A percentile compares a stretch with the other conserved stretches of the same genome.
Conservation (phyloP, 2,888 invertebrate species). For the Euphydryas editha region DNA sequence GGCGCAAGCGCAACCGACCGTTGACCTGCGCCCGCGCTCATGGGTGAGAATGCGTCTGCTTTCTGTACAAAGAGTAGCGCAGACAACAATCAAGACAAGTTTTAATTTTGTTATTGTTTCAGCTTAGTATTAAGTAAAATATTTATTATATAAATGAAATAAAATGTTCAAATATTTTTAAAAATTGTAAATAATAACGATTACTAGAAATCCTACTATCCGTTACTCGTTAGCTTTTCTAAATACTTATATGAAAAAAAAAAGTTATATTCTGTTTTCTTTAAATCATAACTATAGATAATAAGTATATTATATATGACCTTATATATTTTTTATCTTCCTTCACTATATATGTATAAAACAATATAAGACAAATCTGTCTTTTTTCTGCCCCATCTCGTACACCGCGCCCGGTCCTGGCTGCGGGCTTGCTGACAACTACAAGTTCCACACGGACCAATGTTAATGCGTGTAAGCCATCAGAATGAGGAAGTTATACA, state of each 20-base stretch:
- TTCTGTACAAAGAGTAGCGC: conserved; percentile 51
- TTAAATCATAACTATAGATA: no score
- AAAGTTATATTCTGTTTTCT: no score
- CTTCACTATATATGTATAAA: no score
- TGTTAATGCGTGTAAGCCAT: conserved; percentile 39
- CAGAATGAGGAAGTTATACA: conserved; percentile 40
- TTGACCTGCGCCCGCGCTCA: conserved; percentile 70
- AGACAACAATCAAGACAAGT: conserved; percentile 30
- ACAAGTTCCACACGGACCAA: conserved; percentile 31
- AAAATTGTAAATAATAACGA: no score
- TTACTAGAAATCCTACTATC: no score
- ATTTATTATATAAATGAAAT: background rate
- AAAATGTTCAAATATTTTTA: no score
- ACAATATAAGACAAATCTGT: conserved; percentile 13
- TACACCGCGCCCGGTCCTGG: conserved; percentile 18
- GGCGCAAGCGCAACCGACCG: conserved; percentile 74
- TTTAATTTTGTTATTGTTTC: conserved; percentile 6
- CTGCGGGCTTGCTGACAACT: conserved; percentile 35
- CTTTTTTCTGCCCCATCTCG: conserved; percentile 15
- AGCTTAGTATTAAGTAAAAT: background rate
- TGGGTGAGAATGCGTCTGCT: conserved; percentile 63
- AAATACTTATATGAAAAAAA: no score
- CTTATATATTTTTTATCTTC: no score
- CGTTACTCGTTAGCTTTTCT: no score
- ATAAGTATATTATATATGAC: no score